These are phyloP conservation scores for Temnothorax nylanderi DNA, from an alignment of 1,140 invertebrate genomes.

Conservation along the genomic window DNA sequence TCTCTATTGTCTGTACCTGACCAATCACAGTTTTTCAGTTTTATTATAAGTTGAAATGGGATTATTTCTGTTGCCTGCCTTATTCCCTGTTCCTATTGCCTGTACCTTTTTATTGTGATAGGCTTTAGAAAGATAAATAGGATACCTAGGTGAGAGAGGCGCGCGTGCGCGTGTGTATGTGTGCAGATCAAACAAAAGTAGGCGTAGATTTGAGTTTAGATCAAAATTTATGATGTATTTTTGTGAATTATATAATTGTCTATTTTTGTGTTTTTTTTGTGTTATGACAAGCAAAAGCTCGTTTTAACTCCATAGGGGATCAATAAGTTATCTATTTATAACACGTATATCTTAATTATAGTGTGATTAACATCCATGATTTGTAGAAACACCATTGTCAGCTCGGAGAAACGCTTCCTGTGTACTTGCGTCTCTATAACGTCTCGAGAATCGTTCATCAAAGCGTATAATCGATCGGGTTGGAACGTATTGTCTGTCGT, in stretches of 20 bases:
- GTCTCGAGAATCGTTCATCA: constrained; percentile 34
- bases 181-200: background rate
- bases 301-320: background rate
- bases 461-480: constrained; percentile 30
- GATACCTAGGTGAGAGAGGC: background rate
- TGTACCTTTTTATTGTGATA: too few relatives aligned
- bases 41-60: too few relatives aligned
- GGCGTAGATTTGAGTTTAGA: background rate
- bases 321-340: background rate
- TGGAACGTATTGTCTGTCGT: constrained; percentile 25
- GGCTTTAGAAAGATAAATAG: background rate
- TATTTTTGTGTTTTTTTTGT: background rate
- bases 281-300: background rate
- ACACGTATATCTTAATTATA: background rate
- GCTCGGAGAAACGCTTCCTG: background rate
- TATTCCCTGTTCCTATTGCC: too few relatives aligned
- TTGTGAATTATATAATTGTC: background rate
- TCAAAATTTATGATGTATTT: too few relatives aligned
- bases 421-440: background rate
- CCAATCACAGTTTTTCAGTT: too few relatives aligned
- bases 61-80: too few relatives aligned
- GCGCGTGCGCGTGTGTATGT: background rate
- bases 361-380: background rate
- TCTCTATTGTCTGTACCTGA: too few relatives aligned
- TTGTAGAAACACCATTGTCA: background rate